These are phyloP conservation scores for Andrena dorsata DNA, from an alignment of 2,888 invertebrate genomes.

Conservation along the genomic window DNA sequence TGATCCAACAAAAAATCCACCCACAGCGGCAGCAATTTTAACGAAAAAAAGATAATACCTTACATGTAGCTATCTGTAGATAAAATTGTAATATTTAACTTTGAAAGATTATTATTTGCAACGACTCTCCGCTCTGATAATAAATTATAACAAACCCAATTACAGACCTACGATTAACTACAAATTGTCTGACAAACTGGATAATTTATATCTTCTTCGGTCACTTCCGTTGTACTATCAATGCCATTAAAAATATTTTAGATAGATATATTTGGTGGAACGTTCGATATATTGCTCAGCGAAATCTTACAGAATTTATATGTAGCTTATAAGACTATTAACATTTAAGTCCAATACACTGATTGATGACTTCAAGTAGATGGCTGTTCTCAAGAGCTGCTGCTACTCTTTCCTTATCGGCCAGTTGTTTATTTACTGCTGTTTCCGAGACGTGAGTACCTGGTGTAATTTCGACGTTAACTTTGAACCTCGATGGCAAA, in stretches of 20 bases:
- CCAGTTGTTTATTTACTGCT: constrained; percentile 98
- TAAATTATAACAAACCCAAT: constrained; percentile 14
- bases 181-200: too few relatives aligned
- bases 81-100: constrained; percentile 27
- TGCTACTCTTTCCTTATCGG: constrained; percentile 98
- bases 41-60: constrained; percentile 86
- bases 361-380: constrained; percentile 96
- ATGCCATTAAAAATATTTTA: too few relatives aligned
- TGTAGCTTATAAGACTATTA: constrained; percentile 6
- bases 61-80: constrained; percentile 23
- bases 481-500: constrained; percentile 93
- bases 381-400: constrained; percentile 98
- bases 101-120: constrained; percentile 1
- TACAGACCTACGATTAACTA: neutral
- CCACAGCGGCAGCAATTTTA: constrained; percentile 82
- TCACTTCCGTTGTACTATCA: too few relatives aligned
- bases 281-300: neutral
- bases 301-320: neutral
- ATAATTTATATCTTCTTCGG: too few relatives aligned
- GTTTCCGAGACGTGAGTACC: constrained; percentile 96
- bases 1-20: constrained; percentile 90
- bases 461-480: constrained; percentile 94
- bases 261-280: neutral
- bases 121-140: neutral
- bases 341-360: constrained; percentile 88